Evolutionary conservation across 2,797 vertebrate species (phyloP).

Genomic region (Pteronotus mesoamericanus): DNA sequence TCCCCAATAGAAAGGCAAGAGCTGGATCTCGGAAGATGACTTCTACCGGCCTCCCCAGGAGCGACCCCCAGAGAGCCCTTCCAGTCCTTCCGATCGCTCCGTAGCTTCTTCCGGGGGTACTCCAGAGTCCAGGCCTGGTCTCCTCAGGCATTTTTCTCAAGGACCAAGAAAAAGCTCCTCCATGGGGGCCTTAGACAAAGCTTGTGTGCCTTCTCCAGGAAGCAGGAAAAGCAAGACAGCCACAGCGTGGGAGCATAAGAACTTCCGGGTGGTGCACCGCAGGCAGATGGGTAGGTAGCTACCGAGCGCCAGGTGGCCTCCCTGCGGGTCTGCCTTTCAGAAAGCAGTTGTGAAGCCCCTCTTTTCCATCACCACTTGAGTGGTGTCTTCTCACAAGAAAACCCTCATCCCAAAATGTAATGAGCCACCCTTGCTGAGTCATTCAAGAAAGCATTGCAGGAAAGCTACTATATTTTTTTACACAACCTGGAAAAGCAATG

Average conservation of each 20-base stretch:
- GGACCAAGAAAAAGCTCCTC: constrained; percentile 35
- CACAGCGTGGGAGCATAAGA: constrained; percentile 58
- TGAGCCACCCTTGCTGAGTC: not conserved
- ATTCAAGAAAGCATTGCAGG: not conserved
- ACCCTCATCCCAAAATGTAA: not conserved
- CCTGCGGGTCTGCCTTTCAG: not conserved
- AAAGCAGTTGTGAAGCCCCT: not conserved
- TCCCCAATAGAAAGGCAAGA: constrained; percentile 83
- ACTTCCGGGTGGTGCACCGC: constrained; percentile 89
- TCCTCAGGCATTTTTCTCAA: constrained; percentile 54
- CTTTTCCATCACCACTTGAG: not conserved
- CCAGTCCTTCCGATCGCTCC: constrained; percentile 30
- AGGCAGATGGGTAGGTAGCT: constrained; percentile 89
- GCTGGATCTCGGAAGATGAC: constrained; percentile 97
- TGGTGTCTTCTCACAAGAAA: not conserved
- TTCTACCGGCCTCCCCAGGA: constrained; percentile 87
- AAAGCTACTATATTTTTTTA: not conserved
- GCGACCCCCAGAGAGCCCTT: constrained; percentile 44
- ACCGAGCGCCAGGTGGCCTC: rapidly evolving
- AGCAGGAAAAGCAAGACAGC: not conserved
- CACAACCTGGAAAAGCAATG: not conserved
- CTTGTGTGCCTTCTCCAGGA: constrained; percentile 9
- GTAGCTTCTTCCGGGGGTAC: constrained; percentile 39
- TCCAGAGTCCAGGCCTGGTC: not conserved
- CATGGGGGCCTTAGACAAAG: constrained; percentile 56